Base-by-base conservation (phyloP, 2,888 invertebrate genomes). In the Acronicta alni region DNA sequence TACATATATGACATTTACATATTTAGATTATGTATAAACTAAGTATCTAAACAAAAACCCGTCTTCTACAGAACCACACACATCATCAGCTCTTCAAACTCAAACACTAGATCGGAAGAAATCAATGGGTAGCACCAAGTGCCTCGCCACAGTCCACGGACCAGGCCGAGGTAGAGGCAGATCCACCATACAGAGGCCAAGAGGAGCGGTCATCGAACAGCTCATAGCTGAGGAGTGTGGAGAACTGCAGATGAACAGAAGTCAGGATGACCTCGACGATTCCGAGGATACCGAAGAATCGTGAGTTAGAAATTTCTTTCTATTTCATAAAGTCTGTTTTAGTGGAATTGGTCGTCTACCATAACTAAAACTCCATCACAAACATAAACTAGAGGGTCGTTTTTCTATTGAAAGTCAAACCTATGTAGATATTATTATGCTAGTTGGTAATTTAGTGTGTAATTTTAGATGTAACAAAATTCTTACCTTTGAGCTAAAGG, bases 231-330 rank as follows among this genome's bases (percentile, higher is more conserved):
- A 93, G 46, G 92, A 93, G 66, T 94, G 93, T 46, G 93, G 93
- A 0, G 92, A 93, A 47, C 75, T 91, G 17, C 84, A 92, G 17
- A 82, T 93, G 63, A 89, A 88, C 43, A 87, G 92, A 41, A 89
- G 94, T 71, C 90, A 95, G 57, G 95, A 96, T 26, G 96, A 96
- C 42, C 81, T 95, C 0, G 95, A 95, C 23, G 96, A 96, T 72
- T 94, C 94, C 0, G 96, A 96, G 61, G 96, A 96, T 75, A 93
- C 93, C 69, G 96, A 96, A 71, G 94, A 94, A 78, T 83, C 85
- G 94, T 94, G 71, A 89, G 88, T 82, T 0, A 12, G 16, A 0
- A 42, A 3, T 17, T 45, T n/a, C 39, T 61, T n/a, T n/a, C n/a
- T n/a, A n/a, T n/a, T n/a, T n/a, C n/a, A n/a, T n/a, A n/a, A n/a